Percentiles rank a stretch among this genome's conserved stretches.
Conservation (phyloP, 2,888 invertebrate species). For the Homarus gammarus region DNA sequence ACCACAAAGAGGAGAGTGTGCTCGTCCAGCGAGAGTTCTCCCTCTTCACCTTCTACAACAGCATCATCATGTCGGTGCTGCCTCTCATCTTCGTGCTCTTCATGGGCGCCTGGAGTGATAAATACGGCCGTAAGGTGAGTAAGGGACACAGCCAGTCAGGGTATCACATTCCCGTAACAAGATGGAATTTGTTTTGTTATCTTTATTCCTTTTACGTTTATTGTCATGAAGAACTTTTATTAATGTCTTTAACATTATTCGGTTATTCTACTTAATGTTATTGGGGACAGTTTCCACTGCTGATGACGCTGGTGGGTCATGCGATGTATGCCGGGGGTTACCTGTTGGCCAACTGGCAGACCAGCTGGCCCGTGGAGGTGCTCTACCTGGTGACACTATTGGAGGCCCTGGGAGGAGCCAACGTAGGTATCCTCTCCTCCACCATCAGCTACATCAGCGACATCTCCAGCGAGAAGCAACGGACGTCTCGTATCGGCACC, state of each 20-base stretch:
- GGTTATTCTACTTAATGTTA: too few relatives aligned
- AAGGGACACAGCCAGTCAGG: too few relatives aligned
- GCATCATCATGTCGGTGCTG: conserved; percentile 72
- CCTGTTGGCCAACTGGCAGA: conserved; percentile 27
- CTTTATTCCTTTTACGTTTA: too few relatives aligned
- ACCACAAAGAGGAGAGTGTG: conserved; percentile 47
- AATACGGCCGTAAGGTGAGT: conserved; percentile 77
- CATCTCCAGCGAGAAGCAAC: conserved; percentile 81
- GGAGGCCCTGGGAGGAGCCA: conserved; percentile 82
- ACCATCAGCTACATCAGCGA: conserved; percentile 77
- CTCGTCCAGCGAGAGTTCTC: conserved; percentile 66
- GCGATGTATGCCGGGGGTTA: conserved; percentile 29
- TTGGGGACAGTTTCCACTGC: conserved; percentile 61
- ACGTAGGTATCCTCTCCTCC: conserved; percentile 79
- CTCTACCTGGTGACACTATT: conserved; percentile 59
- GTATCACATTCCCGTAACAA: too few relatives aligned
- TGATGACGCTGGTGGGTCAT: conserved; percentile 34
- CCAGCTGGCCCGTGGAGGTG: conserved; percentile 34
- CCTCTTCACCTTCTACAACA: conserved; percentile 73
- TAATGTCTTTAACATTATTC: too few relatives aligned
- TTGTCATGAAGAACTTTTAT: too few relatives aligned
- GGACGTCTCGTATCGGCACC: conserved; percentile 84
- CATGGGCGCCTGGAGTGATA: conserved; percentile 77
- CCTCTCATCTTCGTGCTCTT: conserved; percentile 77
- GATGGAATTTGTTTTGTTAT: too few relatives aligned